Percentiles rank a stretch among this genome's conserved stretches.
Evolutionary conservation across 2,113 vertebrate genomes (phyloP).

Genomic region (Gymnocephalus cernua): DNA sequence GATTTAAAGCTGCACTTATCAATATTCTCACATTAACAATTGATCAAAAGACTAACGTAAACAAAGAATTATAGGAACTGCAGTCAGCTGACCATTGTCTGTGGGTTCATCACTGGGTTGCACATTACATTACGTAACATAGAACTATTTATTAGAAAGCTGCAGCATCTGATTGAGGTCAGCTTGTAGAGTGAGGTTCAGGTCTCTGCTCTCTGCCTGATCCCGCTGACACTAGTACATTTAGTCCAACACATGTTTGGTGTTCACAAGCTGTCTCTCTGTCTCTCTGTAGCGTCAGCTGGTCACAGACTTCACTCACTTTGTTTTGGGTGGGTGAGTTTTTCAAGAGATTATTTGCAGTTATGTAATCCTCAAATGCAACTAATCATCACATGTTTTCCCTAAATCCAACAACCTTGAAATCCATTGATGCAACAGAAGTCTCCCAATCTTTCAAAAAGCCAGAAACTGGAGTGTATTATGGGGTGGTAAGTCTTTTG

Average conservation of each 20-base stretch:
- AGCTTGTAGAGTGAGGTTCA: background rate
- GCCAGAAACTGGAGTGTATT: slow-evolving; percentile 13
- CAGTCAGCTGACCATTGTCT: no score
- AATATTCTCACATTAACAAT: background rate
- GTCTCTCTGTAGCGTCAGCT: background rate
- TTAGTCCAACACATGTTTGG: slow-evolving; percentile 5
- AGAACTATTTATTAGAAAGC: no score
- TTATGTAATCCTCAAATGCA: slow-evolving; percentile 48
- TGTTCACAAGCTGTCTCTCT: slow-evolving; percentile 3
- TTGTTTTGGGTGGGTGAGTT: slow-evolving; percentile 10
- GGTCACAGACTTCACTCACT: background rate
- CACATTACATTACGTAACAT: no score
- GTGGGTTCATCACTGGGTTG: no score
- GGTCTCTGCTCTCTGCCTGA: background rate
- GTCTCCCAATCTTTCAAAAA: slow-evolving; percentile 33
- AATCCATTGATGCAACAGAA: slow-evolving; percentile 31
- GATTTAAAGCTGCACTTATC: background rate
- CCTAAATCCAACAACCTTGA: slow-evolving; percentile 42
- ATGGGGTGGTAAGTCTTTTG: slow-evolving; percentile 36
- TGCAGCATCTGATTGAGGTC: background rate
- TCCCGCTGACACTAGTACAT: background rate
- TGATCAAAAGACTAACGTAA: no score
- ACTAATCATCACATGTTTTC: slow-evolving; percentile 34
- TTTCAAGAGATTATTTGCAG: slow-evolving; percentile 11
- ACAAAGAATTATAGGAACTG: no score